Evolutionary conservation across 1,140 invertebrate species (phyloP).

Genomic region (Zelostemma sp.): DNA sequence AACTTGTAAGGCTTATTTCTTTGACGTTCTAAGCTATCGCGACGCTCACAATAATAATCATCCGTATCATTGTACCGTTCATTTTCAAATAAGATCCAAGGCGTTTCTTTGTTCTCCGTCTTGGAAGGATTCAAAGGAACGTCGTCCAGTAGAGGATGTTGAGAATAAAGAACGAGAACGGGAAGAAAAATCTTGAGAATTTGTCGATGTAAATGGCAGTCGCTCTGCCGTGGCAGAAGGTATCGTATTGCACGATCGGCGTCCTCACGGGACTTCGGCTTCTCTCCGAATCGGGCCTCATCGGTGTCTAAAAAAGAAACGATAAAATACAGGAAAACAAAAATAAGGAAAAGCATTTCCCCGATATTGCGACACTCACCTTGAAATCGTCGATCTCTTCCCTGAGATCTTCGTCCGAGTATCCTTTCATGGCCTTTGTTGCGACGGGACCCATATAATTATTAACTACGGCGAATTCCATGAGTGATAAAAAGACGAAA

Average conservation of each 20-base stretch:
- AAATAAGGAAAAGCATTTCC: no score
- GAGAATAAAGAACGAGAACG: conserved; percentile 88
- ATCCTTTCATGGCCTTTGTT: conserved; percentile 91
- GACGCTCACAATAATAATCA: no score
- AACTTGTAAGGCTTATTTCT: no score
- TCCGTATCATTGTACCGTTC: no score
- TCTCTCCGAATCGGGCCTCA: conserved; percentile 66
- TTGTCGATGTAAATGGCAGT: conserved; percentile 89
- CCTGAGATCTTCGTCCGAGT: conserved; percentile 86
- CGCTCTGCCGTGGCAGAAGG: conserved; percentile 86
- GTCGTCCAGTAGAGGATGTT: conserved; percentile 92
- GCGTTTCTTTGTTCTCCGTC: no score
- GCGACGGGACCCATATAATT: conserved; percentile 91
- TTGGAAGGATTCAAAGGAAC: conserved; percentile 73
- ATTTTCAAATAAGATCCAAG: no score
- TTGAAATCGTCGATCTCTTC: conserved; percentile 82
- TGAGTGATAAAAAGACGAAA: conserved; percentile 91
- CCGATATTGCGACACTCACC: conserved; percentile 65
- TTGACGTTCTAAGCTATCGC: no score
- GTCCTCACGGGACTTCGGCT: conserved; percentile 64
- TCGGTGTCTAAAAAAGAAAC: conserved; percentile 60
- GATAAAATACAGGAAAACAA: background rate
- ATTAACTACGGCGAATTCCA: conserved; percentile 94
- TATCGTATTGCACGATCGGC: conserved; percentile 78
- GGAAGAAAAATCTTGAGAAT: conserved; percentile 88